A percentile compares a stretch with the other conserved stretches of the same genome.
These are phyloP conservation scores for Pseudorectes ferrugineus DNA, from an alignment of 2,113 vertebrate species.

Conservation along the genomic window DNA sequence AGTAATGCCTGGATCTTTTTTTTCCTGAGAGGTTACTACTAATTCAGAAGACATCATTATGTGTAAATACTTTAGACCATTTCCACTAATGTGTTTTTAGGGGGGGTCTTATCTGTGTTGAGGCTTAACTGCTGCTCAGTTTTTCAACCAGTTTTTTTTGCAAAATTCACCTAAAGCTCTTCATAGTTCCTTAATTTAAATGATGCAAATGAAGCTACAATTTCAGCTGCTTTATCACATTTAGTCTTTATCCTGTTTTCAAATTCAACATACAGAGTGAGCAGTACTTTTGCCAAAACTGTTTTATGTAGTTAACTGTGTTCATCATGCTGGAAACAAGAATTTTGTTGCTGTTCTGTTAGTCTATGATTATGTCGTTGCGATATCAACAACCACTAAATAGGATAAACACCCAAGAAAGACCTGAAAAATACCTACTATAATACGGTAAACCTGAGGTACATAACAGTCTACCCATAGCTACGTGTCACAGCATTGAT, in stretches of 20 bases:
- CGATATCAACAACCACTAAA: neutral
- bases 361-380: neutral
- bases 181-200: constrained; percentile 2
- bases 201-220: neutral
- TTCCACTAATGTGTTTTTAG: neutral
- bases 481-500: neutral
- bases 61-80: constrained; percentile 33
- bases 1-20: constrained; percentile 28
- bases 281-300: neutral
- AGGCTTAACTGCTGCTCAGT: neutral
- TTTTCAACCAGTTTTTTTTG: neutral
- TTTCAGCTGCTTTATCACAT: constrained; percentile 22
- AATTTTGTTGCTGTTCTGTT: neutral
- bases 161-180: neutral
- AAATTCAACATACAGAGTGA: neutral
- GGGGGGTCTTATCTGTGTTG: neutral
- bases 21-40: constrained; percentile 22
- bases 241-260: neutral
- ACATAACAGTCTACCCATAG: neutral
- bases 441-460: neutral
- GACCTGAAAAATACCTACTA: neutral
- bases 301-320: neutral
- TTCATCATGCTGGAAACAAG: neutral
- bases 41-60: neutral
- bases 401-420: neutral